Conservation (phyloP, 2,113 vertebrate species). For the Thinocorus orbignyianus region DNA sequence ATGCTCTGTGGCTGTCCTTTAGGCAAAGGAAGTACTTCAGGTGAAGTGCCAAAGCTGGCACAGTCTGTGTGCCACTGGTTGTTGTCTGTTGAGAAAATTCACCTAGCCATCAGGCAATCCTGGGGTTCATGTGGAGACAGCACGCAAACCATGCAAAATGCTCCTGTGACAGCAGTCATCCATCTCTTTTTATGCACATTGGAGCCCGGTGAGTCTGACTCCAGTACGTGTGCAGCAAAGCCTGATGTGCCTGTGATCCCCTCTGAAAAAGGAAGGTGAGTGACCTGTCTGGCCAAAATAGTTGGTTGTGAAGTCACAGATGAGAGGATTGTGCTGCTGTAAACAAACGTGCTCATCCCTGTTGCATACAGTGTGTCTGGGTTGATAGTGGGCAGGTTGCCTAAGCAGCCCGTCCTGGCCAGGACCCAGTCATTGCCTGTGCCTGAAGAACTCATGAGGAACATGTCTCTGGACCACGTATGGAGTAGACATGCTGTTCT, state of each 20-base stretch:
- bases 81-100: neutral
- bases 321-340: neutral
- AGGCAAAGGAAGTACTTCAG: neutral
- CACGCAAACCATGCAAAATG: fast-evolving
- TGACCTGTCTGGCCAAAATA: fast-evolving
- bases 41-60: neutral
- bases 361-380: fast-evolving
- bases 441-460: fast-evolving
- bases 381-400: neutral
- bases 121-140: fast-evolving
- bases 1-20: neutral
- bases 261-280: fast-evolving
- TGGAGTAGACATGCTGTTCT: neutral
- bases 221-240: fast-evolving
- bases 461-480: fast-evolving
- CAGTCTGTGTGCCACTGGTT: fast-evolving
- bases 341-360: neutral
- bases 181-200: neutral
- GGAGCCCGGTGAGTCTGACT: neutral
- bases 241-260: fast-evolving
- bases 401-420: neutral
- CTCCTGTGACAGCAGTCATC: fast-evolving
- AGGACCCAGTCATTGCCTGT: fast-evolving
- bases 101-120: neutral
- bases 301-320: neutral